phyloP scores from a whole-genome alignment of 2,888 invertebrate species.

The Catocala nupta region DNA sequence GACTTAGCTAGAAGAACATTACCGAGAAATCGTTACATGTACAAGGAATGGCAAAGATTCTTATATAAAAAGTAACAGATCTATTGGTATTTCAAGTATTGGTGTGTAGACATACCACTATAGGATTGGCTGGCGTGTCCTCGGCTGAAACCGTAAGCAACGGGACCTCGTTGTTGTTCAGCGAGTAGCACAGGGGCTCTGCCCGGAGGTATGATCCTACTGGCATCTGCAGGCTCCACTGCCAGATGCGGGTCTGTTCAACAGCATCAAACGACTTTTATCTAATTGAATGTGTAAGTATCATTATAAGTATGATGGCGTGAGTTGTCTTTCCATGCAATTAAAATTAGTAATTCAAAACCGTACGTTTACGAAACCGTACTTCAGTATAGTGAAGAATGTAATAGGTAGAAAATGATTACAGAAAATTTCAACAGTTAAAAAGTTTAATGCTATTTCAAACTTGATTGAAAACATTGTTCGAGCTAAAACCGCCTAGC shows the following conservation, averaged over 20 bases:
- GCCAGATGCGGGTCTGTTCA: slow-evolving; percentile 88
- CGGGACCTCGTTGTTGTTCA: slow-evolving; percentile 92
- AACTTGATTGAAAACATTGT: too few relatives aligned
- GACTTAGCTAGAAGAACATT: slow-evolving; percentile 7
- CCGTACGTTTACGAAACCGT: too few relatives aligned
- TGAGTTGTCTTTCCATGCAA: too few relatives aligned
- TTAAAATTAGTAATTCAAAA: too few relatives aligned
- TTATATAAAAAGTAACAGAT: slow-evolving; percentile 29
- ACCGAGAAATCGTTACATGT: slow-evolving; percentile 16
- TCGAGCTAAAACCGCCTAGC: too few relatives aligned
- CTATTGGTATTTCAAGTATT: slow-evolving; percentile 4
- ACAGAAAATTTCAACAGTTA: too few relatives aligned
- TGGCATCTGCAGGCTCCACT: slow-evolving; percentile 83
- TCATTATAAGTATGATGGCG: too few relatives aligned
- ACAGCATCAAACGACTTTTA: slow-evolving; percentile 14
- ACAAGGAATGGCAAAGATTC: slow-evolving; percentile 16
- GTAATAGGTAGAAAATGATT: too few relatives aligned
- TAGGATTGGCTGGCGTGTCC: slow-evolving; percentile 84
- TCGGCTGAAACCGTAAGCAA: slow-evolving; percentile 92
- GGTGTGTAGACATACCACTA: slow-evolving; percentile 81
- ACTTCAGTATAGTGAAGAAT: too few relatives aligned
- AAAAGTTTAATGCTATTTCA: too few relatives aligned
- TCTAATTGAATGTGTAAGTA: too few relatives aligned
- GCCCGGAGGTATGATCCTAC: slow-evolving; percentile 88
- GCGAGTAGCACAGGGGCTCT: slow-evolving; percentile 90